These are phyloP conservation scores for Drosophila rufa DNA, from an alignment of 1,140 invertebrate species.

Conservation along the genomic window DNA sequence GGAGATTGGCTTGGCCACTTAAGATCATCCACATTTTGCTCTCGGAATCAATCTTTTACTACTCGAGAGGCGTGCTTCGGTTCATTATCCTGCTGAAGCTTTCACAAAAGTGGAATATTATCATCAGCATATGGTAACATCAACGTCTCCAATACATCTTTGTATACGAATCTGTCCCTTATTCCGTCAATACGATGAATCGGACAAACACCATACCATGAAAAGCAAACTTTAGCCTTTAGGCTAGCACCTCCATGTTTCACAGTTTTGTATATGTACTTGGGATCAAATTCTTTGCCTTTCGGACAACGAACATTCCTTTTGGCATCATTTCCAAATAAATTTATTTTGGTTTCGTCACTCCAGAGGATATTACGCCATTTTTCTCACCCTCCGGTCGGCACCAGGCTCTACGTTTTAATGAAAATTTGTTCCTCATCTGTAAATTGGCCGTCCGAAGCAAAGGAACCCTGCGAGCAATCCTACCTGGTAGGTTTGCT, in stretches of 20 bases:
- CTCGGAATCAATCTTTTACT: slow-evolving; percentile 15
- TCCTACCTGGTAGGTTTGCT: neutral
- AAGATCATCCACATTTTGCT: slow-evolving; percentile 9
- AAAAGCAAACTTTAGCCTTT: neutral
- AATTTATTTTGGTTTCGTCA: neutral
- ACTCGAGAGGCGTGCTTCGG: neutral
- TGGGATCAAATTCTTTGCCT: slow-evolving; percentile 5
- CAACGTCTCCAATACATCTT: neutral
- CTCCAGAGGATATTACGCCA: slow-evolving; percentile 15
- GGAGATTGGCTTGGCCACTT: slow-evolving; percentile 1
- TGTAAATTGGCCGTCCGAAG: slow-evolving; percentile 1
- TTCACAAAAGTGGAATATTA: slow-evolving; percentile 4
- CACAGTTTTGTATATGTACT: neutral
- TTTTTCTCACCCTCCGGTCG: slow-evolving; percentile 10
- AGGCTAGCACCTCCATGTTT: neutral
- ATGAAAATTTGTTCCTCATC: neutral
- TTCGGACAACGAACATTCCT: neutral
- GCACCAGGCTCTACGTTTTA: slow-evolving; percentile 10
- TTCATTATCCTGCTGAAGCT: slow-evolving; percentile 3
- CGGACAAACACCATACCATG: neutral
- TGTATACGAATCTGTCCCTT: neutral
- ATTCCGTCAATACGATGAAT: neutral
- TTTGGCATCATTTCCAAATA: neutral
- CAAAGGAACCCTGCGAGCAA: slow-evolving; percentile 3
- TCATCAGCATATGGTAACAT: slow-evolving; percentile 10